A percentile compares a stretch with the other conserved stretches of the same genome.
phyloP scores from a whole-genome alignment of 2,797 vertebrate species.

The Microctenopoma steveboyesi region DNA sequence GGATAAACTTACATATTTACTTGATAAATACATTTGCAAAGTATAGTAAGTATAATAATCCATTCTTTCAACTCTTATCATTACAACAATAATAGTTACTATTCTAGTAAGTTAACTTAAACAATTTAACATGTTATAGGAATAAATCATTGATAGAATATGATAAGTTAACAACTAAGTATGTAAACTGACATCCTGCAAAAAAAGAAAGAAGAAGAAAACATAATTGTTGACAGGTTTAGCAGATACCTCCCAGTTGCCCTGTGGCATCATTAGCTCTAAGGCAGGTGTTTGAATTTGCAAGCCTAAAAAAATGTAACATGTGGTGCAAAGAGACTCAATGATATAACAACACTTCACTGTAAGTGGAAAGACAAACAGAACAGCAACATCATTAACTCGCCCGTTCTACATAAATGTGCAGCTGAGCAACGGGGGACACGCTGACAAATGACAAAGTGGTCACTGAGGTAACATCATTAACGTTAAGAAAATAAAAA shows the following conservation, averaged over 20 bases:
- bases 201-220: constrained; percentile 9
- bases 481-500: constrained; percentile 21
- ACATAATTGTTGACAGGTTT: neutral
- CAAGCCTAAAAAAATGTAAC: constrained; percentile 24
- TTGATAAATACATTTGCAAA: too few species aligned
- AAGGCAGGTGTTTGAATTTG: constrained; percentile 59
- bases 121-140: too few species aligned
- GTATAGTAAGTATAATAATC: too few species aligned
- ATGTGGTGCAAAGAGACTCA: constrained; percentile 15
- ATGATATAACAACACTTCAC: constrained; percentile 34
- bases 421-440: constrained; percentile 14
- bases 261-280: neutral
- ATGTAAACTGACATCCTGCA: neutral
- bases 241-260: constrained; percentile 12
- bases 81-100: too few species aligned
- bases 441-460: constrained; percentile 19
- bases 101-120: too few species aligned
- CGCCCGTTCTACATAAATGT: constrained; percentile 28
- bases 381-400: constrained; percentile 24
- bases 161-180: neutral
- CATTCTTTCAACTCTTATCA: too few species aligned
- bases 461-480: constrained; percentile 35
- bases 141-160: neutral
- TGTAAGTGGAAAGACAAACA: constrained; percentile 30
- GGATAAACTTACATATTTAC: too few species aligned